These are phyloP conservation scores for Microtus montanus DNA, from an alignment of 2,113 vertebrate species.

Conservation along the genomic window DNA sequence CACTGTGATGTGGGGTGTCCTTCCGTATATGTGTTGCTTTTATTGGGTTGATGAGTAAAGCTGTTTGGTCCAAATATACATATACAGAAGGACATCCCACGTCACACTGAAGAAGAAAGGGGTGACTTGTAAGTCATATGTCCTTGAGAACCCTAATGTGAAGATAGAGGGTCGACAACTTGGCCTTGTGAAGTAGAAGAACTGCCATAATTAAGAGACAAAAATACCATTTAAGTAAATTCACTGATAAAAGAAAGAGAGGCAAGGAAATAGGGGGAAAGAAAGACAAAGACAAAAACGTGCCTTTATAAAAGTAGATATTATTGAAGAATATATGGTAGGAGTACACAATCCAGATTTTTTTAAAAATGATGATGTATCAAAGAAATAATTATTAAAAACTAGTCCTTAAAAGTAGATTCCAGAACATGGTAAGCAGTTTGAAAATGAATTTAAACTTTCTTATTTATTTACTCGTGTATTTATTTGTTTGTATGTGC, in stretches of 20 bases:
- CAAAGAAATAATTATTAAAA: not conserved
- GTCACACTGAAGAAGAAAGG: not conserved
- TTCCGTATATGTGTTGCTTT: too few relatives aligned
- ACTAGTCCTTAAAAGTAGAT: not conserved
- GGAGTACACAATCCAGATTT: not conserved
- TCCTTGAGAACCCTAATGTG: not conserved
- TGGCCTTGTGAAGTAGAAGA: not conserved
- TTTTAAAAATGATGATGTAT: not conserved
- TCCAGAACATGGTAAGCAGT: not conserved
- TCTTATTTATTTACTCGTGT: not conserved
- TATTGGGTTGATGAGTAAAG: too few relatives aligned
- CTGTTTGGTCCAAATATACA: too few relatives aligned
- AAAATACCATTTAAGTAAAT: not conserved
- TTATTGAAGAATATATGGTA: not conserved
- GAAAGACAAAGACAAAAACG: not conserved
- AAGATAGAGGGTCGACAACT: not conserved
- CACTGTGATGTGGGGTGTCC: too few relatives aligned
- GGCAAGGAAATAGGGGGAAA: not conserved
- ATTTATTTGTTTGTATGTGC: not conserved
- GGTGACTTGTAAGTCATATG: not conserved
- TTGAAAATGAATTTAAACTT: not conserved
- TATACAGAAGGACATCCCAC: too few relatives aligned
- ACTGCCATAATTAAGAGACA: not conserved
- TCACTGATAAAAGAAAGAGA: not conserved
- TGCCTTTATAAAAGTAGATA: not conserved